Evolutionary conservation across 1,140 invertebrate species (phyloP), one percentile per base, ranked within the genome.

Genomic region (Cydia amplana): DNA sequence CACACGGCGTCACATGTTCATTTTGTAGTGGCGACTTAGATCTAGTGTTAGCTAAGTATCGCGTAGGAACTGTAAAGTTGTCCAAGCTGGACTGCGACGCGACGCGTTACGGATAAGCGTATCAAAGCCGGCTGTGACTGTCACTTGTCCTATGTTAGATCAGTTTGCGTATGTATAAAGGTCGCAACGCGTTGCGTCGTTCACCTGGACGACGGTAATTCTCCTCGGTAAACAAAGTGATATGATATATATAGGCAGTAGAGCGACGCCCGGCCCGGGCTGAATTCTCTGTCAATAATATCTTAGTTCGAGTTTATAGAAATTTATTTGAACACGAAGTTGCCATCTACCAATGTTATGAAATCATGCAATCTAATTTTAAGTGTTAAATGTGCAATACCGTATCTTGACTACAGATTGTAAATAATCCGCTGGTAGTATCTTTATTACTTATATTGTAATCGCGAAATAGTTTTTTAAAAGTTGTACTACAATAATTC

Each of bases 311-410:
- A 73, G 51, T 73, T 49, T 60, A 60, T 60, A 70, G 65, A 70
- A 36, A 36, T 40, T 70, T 78, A 75, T 80, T 79, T 76, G 74
- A 75, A 76, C 73, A 77, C 82, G 36, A 82, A 78, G 78, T 80
- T 79, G 79, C 79, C 80, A 76, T 82, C 76, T 82, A 82, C 79
- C 79, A 80, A 83, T 85, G 80, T 82, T 83, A 85, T 79, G 74
- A 79, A 82, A 82, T 85, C 81, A 81, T 77, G 77, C 79, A 81
- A 80, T 79, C 64, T 90, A 88, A 84, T 86, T 88, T 82, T 92
- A 92, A 92, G 91, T 90, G 85, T 88, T 87, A 85, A 82, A 85
- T 87, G 91, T 92, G 91, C 91, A 92, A 92, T 92, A 92, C 88
- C 83, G 83, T 81, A 83, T 77, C 79, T 82, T 74, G 80, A 80